These are phyloP conservation scores for Poecile atricapillus DNA, from an alignment of 2,113 vertebrate species.

Conservation along the genomic window DNA sequence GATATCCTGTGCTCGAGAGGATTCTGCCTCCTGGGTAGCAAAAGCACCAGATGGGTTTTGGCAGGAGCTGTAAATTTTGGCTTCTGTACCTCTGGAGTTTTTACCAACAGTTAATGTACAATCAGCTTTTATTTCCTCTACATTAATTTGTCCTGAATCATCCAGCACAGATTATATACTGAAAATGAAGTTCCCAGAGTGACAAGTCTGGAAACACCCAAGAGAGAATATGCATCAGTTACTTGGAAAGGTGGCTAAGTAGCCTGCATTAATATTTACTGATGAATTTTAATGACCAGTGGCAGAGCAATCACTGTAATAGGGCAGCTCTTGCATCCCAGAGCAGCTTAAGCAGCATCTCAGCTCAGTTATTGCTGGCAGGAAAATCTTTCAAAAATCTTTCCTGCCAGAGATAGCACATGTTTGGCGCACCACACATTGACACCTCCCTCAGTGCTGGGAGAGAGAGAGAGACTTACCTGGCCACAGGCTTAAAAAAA, in stretches of 20 bases:
- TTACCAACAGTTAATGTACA: not conserved
- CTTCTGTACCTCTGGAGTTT: not conserved
- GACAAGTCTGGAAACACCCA: not conserved
- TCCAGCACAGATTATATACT: not conserved
- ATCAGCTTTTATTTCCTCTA: not conserved
- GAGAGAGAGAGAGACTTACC: not conserved
- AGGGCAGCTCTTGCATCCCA: not conserved
- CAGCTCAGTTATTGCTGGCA: not conserved
- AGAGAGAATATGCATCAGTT: not conserved
- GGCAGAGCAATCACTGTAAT: not conserved
- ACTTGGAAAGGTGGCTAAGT: not conserved
- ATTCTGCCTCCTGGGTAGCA: not conserved
- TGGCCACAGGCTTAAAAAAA: not conserved
- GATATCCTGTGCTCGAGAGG: not conserved
- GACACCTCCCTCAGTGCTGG: not conserved
- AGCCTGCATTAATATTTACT: not conserved
- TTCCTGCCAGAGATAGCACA: not conserved
- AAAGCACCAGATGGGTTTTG: not conserved
- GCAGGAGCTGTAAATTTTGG: not conserved
- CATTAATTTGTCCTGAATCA: not conserved
- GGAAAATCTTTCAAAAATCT: not conserved
- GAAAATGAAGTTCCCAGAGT: not conserved
- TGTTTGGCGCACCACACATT: rapidly evolving
- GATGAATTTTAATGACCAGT: not conserved
- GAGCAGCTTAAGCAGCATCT: not conserved